Conservation (phyloP, 1,140 invertebrate species). For the Heliothis subflexa region DNA sequence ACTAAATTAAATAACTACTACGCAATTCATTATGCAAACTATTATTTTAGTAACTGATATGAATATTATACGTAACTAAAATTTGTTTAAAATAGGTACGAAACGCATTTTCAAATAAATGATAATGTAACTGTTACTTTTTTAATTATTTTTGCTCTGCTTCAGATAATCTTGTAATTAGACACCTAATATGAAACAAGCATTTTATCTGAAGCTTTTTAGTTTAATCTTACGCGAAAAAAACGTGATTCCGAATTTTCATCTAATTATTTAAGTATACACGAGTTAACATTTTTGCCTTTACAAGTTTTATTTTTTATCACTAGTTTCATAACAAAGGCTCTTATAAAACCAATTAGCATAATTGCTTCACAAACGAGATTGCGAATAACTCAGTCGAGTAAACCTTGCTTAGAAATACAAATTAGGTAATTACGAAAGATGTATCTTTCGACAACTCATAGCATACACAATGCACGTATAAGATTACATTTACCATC, state of each 20-base stretch:
- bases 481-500: constrained; percentile 64
- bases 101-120: too few species aligned
- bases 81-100: not conserved
- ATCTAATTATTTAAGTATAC: too few species aligned
- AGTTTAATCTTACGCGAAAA: too few species aligned
- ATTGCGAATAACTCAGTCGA: constrained; percentile 21
- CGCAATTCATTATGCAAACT: constrained; percentile 59
- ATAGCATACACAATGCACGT: constrained; percentile 52
- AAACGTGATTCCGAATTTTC: too few species aligned
- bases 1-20: constrained; percentile 67
- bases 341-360: not conserved
- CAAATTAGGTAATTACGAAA: constrained; percentile 31
- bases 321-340: too few species aligned
- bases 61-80: not conserved
- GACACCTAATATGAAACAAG: too few species aligned
- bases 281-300: too few species aligned
- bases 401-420: constrained; percentile 20
- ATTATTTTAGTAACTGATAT: not conserved
- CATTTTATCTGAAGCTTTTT: too few species aligned
- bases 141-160: too few species aligned
- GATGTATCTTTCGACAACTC: constrained; percentile 49
- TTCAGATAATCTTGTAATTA: too few species aligned
- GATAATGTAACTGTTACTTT: too few species aligned
- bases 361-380: not conserved
- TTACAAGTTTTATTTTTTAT: too few species aligned